Percentiles rank a stretch among this genome's conserved stretches.
Conservation (phyloP, 2,888 invertebrate genomes). For the Machimus rusticus region DNA sequence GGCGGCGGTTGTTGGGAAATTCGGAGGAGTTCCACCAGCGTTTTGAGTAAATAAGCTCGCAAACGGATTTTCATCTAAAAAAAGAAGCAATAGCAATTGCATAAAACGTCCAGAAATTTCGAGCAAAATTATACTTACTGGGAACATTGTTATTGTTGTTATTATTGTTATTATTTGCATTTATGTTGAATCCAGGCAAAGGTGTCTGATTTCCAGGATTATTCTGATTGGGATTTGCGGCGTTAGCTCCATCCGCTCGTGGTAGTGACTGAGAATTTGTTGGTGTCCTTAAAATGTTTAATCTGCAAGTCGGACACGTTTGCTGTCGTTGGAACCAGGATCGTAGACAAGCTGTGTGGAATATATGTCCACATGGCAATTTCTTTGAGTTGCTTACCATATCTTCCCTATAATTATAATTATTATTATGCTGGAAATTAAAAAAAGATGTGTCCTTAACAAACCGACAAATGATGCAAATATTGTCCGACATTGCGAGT, state of each 20-base stretch:
- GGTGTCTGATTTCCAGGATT: conserved; percentile 12
- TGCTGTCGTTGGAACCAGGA: conserved; percentile 99
- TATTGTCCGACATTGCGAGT: conserved; percentile 90
- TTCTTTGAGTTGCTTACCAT: conserved; percentile 86
- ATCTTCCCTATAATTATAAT: conserved; percentile 66
- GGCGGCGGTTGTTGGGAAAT: conserved; percentile 42
- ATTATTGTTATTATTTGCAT: conserved; percentile 35
- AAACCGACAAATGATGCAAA: conserved; percentile 95
- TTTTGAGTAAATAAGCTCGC: conserved; percentile 49
- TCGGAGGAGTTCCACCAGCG: conserved; percentile 39
- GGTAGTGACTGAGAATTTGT: conserved; percentile 56
- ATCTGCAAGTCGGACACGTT: conserved; percentile 97
- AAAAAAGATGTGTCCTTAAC: conserved; percentile 11
- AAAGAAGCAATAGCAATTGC: background rate
- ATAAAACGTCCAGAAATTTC: background rate
- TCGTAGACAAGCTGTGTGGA: conserved; percentile 95
- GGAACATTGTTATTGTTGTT: conserved; percentile 38
- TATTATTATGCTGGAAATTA: background rate
- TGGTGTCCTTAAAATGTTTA: conserved; percentile 77
- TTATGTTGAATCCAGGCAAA: background rate
- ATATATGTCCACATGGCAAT: conserved; percentile 98
- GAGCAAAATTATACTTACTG: conserved; percentile 39
- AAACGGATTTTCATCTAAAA: conserved; percentile 50
- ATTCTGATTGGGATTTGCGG: conserved; percentile 43
- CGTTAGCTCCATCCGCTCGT: conserved; percentile 55